Percentiles rank a stretch among this genome's conserved stretches.
Conservation (phyloP, 2,888 invertebrate genomes). For the Tipula confusa region DNA sequence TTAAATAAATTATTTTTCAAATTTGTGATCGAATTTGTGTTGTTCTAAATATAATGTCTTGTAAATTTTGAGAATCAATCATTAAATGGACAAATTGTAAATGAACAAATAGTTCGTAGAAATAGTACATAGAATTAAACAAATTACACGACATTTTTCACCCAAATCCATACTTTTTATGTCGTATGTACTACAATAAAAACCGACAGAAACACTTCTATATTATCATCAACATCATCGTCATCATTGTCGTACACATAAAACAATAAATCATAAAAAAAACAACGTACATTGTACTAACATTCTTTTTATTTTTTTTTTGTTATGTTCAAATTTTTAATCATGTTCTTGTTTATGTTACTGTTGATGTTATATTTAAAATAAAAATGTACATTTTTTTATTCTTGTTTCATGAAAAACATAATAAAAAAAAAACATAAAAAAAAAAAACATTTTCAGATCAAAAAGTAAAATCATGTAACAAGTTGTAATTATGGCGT, state of each 20-base stretch:
- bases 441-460: neutral
- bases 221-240: neutral
- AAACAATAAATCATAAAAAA: neutral
- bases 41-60: too few relatives aligned
- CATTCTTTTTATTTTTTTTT: neutral
- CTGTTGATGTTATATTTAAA: slow-evolving; percentile 20
- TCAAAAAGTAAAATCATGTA: slow-evolving; percentile 20
- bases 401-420: slow-evolving; percentile 8
- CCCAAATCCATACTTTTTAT: neutral
- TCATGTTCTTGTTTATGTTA: slow-evolving; percentile 25
- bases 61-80: too few relatives aligned
- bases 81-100: too few relatives aligned
- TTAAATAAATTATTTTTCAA: too few relatives aligned
- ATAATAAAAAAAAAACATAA: neutral
- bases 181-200: neutral
- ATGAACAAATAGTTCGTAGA: too few relatives aligned
- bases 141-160: neutral
- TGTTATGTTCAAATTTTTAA: slow-evolving; percentile 16
- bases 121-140: too few relatives aligned
- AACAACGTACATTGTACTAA: neutral
- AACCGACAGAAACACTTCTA: neutral
- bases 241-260: neutral
- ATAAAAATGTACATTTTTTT: slow-evolving; percentile 12
- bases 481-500: slow-evolving; percentile 25
- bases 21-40: too few relatives aligned